Base-by-base conservation (phyloP, 2,888 invertebrate species). In the Polymixis lichenea region DNA sequence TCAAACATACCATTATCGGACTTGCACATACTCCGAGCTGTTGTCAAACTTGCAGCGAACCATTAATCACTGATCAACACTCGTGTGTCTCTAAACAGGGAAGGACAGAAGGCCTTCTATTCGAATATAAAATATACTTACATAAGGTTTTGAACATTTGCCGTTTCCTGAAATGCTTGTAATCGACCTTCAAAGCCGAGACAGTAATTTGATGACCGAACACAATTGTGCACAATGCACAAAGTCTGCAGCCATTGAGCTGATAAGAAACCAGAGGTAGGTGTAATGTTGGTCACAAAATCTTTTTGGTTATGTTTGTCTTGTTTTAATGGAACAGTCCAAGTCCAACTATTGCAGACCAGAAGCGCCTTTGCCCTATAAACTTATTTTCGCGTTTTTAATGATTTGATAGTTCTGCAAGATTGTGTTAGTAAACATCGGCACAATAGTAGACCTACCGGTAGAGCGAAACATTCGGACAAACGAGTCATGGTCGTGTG, bases 1-100 rank as follows among this genome's bases (percentile, higher is more conserved):
- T 62, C 70, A 70, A 72, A 73, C 62, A 72, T 49, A 65, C 19
- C 69, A 72, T 49, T 82, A 72, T 22, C 55, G 46, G 28, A 67
- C 38, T 53, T 15, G 78, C 62, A 69, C 69, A 72, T 61, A 72
- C 62, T 15, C 66, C 51, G 56, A 38, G 53, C 53, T 62, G 61
- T 56, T 38, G 38, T 55, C 43, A 55, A 75, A 73, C 78, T 82
- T 60, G 67, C 70, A 65, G 68, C 58, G 61, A 53, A 61, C 78
- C 46, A 82, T 82, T 53, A 66, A 70, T 81, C 81, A 77, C 70
- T 46, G 77, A 72, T 61, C 51, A 49, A 67, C 46, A 55, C 66
- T 49, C 46, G 25, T 38, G 0, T 8, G 56, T 15, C 15, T 51
- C 13, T 4, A 4, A 5, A 28, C 17, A 58, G 25, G 15, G 9